Evolutionary conservation across 2,113 vertebrate species (phyloP).

Genomic region (Brienomyrus longianalis): DNA sequence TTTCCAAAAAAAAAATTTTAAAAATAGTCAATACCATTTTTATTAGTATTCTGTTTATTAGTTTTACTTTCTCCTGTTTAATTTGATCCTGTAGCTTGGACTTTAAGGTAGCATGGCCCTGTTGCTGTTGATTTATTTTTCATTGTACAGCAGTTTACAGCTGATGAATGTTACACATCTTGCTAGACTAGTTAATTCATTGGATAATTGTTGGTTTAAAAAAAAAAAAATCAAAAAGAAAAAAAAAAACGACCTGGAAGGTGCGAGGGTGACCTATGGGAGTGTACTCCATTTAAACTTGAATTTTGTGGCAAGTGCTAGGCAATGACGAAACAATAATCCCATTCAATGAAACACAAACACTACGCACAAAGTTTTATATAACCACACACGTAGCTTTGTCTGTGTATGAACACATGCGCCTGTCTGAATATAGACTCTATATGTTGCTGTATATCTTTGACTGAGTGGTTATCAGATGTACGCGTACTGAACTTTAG

Average conservation of each 20-base stretch:
- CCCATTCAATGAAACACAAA: conserved; percentile 12
- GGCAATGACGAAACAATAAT: conserved; percentile 63
- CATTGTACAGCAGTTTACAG: conserved; percentile 72
- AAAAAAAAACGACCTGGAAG: conserved; percentile 77
- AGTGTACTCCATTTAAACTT: conserved; percentile 74
- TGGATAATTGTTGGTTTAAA: conserved; percentile 72
- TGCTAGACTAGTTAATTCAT: conserved; percentile 78
- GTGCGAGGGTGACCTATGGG: conserved; percentile 65
- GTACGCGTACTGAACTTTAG: background rate
- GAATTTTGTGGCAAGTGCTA: conserved; percentile 74
- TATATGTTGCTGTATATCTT: conserved; percentile 8
- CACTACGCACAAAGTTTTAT: conserved; percentile 9
- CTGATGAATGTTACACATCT: conserved; percentile 81
- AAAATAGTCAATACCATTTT: conserved; percentile 36
- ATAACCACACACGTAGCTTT: background rate
- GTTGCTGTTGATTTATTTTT: conserved; percentile 62
- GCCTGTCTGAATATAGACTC: conserved; percentile 1
- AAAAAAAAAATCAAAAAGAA: conserved; percentile 29
- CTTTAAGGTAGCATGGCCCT: conserved; percentile 94
- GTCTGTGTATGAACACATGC: background rate
- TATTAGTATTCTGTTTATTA: conserved; percentile 35
- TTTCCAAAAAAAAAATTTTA: conserved; percentile 35
- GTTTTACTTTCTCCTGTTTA: conserved; percentile 34
- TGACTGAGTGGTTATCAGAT: background rate
- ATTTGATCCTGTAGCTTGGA: conserved; percentile 80